A percentile compares a stretch with the other conserved stretches of the same genome.
phyloP scores from a whole-genome alignment of 2,113 vertebrate genomes.

The Apeltes quadracus region DNA sequence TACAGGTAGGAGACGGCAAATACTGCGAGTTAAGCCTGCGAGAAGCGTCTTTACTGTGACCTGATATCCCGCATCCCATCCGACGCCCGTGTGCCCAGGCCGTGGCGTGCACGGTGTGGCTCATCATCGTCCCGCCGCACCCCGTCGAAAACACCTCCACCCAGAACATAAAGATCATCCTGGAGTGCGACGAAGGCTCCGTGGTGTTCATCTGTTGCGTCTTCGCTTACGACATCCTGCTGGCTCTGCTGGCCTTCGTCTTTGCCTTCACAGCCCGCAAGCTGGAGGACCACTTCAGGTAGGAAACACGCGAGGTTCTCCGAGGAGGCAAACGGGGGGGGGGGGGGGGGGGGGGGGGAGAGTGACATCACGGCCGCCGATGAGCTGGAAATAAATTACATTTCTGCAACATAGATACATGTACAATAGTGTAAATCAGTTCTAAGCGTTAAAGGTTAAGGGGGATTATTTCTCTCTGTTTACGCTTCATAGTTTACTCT shows the following conservation, averaged over 20 bases:
- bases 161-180: conserved; percentile 87
- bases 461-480: neutral
- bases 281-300: conserved; percentile 85
- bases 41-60: neutral
- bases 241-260: conserved; percentile 83
- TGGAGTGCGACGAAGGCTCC: conserved; percentile 85
- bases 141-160: conserved; percentile 84
- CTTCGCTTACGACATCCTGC: conserved; percentile 84
- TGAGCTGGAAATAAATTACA: neutral
- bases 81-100: conserved; percentile 59
- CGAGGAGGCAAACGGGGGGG: neutral
- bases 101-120: conserved; percentile 80
- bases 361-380: neutral
- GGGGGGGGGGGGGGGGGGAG: no score
- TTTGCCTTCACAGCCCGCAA: conserved; percentile 83
- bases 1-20: conserved; percentile 59
- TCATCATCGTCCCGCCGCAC: conserved; percentile 79
- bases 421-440: neutral
- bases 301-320: neutral
- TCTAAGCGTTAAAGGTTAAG: neutral
- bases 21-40: neutral
- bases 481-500: neutral
- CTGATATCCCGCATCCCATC: neutral
- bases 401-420: neutral
- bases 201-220: conserved; percentile 84